Evolutionary conservation across 2,113 vertebrate species (phyloP).

Genomic region (Laterallus jamaicensis): DNA sequence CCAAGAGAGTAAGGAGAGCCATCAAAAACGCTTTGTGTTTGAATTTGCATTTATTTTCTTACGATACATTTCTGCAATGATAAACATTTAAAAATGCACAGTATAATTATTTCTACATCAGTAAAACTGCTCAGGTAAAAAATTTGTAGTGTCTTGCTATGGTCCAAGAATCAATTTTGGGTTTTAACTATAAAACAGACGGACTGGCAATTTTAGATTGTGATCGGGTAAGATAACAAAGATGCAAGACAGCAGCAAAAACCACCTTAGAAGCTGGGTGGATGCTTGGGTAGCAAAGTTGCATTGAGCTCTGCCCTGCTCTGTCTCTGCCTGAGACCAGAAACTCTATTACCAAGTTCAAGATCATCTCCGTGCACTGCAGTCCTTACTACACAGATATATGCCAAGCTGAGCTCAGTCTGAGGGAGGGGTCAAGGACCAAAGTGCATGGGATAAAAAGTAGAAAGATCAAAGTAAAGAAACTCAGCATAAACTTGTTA

Average conservation of each 20-base stretch:
- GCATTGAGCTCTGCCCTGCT: not conserved
- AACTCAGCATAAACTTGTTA: not conserved
- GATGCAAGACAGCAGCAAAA: not conserved
- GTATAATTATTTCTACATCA: not conserved
- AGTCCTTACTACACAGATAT: not conserved
- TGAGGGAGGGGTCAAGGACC: not conserved
- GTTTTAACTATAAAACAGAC: not conserved
- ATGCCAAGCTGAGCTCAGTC: not conserved
- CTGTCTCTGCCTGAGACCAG: not conserved
- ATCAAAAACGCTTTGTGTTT: not conserved
- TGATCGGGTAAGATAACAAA: not conserved
- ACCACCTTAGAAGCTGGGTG: not conserved
- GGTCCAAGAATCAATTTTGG: not conserved
- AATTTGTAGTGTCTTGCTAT: not conserved
- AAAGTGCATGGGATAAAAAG: conserved; percentile 32
- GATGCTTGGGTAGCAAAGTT: not conserved
- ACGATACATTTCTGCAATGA: not conserved
- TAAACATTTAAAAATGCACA: not conserved
- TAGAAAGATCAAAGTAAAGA: conserved; percentile 22
- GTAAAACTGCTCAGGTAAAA: not conserved
- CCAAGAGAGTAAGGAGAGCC: not conserved
- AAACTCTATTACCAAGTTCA: not conserved
- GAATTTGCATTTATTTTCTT: not conserved
- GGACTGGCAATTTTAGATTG: not conserved
- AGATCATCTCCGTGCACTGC: not conserved